Evolutionary conservation across 2,888 invertebrate genomes (phyloP).

Genomic region (Dryomyza anilis): DNA sequence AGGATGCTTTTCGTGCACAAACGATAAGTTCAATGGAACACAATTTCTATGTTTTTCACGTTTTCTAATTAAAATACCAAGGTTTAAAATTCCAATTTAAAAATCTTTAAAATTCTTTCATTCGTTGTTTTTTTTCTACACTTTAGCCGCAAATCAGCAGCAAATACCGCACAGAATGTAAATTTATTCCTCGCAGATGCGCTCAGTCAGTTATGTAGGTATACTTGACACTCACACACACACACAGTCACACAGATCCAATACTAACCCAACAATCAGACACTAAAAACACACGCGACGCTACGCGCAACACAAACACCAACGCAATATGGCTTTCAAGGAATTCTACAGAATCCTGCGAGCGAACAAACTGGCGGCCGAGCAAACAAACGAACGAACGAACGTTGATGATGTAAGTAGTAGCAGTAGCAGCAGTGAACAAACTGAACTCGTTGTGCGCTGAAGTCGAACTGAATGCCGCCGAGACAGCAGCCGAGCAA

Average conservation of each 20-base stretch:
- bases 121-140: neutral
- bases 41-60: no score
- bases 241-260: no score
- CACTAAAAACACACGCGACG: neutral
- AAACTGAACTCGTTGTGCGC: conserved; percentile 53
- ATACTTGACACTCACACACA: conserved; percentile 14
- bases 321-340: no score
- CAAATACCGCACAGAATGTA: neutral
- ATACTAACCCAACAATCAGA: neutral
- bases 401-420: conserved; percentile 1
- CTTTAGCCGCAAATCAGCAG: no score
- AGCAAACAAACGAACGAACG: neutral
- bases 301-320: neutral
- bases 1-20: no score
- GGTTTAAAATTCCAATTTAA: neutral
- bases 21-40: no score
- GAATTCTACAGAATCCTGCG: no score
- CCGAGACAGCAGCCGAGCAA: neutral
- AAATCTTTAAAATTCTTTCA: neutral
- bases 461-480: conserved; percentile 41
- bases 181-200: neutral
- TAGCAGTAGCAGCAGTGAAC: no score
- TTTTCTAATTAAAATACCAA: neutral
- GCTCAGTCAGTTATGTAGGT: conserved; percentile 20
- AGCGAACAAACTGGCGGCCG: no score